Base-by-base conservation (phyloP, 2,888 invertebrate species). In the Rugalucina vietnamica region DNA sequence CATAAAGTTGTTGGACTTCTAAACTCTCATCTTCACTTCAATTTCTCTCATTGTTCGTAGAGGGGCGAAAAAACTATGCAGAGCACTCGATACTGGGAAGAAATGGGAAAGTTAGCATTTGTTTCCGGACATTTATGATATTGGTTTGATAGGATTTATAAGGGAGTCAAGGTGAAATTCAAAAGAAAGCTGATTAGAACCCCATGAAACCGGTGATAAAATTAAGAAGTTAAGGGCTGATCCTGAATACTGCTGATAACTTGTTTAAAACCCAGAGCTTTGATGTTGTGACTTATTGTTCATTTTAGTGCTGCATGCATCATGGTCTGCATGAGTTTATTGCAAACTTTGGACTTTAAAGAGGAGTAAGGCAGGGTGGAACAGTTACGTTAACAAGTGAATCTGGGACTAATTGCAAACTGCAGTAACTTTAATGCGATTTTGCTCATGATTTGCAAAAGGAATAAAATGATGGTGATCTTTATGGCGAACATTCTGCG, bases 101-200 rank as follows among this genome's bases (percentile, higher is more conserved):
- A 65, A 34, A 65, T 65, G 34, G 12, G 65, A 65, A 65, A 65
- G 65, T 65, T 65, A 34, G 21, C 12, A 2, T 18, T 65, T 18
- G 54, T 54, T 65, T 65, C 29, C 34, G 34, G 65, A 65, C 34
- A 34, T 65, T 65, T 65, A 65, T 65, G 27, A 29, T 34, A 65
- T 29, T 4, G 29, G 34, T 5, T 65, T 65, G 65, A 65, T 65
- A 65, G 65, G 65, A 65, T 65, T 65, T 65, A 65, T 34, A 65
- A 65, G 18, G 65, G 65, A 34, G 65, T 12, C 5, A 29, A 12
- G 10, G 34, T 32, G 65, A 12, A 14, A 34, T 57, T 65, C 32
- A 65, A 65, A 65, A 14, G 65, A 65, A 65, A 65, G 65, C 65
- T 34, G 65, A 65, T 65, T 65, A 65, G 65, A 65, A 34, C 65